Base-by-base conservation (phyloP, 1,140 invertebrate genomes). In the Acarapis woodi region DNA sequence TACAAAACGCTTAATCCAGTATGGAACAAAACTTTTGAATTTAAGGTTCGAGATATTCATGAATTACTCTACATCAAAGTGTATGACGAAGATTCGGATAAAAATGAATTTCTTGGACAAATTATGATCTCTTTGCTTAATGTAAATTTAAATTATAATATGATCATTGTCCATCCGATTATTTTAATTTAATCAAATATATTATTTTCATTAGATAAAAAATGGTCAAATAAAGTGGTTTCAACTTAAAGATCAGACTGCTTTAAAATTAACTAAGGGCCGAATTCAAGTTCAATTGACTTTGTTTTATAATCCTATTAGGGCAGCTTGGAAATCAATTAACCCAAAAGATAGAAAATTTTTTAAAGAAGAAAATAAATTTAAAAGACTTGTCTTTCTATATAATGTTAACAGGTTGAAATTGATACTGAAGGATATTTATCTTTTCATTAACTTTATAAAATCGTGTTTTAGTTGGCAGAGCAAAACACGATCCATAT, bases 11-110 rank as follows among this genome's bases (percentile, higher is more conserved):
- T 97, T 3, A 66, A 71, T 33, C 90, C 90, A 0, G 78, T 73
- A 41, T 99, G 90, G 90, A 83, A 93, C 56, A 94, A 96, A 60
- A 79, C 93, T 45, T 97, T 97, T 53, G 87, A 77, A 25, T 93
- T 99, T 52, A 78, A 85, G 53, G 73, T 99, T 0, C 88, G 88
- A 52, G 93, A 97, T 53, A 87, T 97, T 35, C 87, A 93, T 47
- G 79, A 82, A 25, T 69, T 83, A 16, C 56, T 99, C 33, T 87
- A 97, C 53, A 61, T 97, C n/a, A 96, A 87, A 0, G 82, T 97
- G 0, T 96, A 75, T 53, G 93, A 99, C 52, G 90, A 97, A 58
- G 90, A 99, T 58, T 65, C 79, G 40, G 85, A 96, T 54, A 87
- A 94, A 52, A 90, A 90, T 56, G 88, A 99, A 56, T 97, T 97